Evolutionary conservation across 2,113 vertebrate genomes (phyloP), one percentile per base, ranked within the genome.

Genomic region (Tauraco erythrolophus): DNA sequence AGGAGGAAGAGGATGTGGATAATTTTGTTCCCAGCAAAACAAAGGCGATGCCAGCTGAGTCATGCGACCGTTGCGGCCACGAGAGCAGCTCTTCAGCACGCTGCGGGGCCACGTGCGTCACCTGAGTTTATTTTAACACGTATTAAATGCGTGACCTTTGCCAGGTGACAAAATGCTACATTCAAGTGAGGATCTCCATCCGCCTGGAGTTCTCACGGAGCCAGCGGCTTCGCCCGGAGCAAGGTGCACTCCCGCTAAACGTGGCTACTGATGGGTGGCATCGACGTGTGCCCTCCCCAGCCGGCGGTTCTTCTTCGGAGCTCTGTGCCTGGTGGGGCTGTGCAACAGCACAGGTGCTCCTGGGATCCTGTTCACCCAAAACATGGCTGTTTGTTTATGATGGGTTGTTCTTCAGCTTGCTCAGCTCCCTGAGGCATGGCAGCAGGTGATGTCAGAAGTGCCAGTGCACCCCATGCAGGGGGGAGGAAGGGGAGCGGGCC

Each of bases 1-100:
- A 57, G 95, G 76, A 94, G 95, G 94, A 96, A 96, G 94, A 97
- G 97, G 98, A 97, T 97, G 93, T 72, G 5, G 65, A 30, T 28
- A 9, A 39, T 75, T 87, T 66, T 57, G 61, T 90, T 50, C 39
- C n/a, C 89, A 88, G 88, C 56, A 25, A 82, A 85, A 88, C 91
- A 82, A 61, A 35, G 4, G 3, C 0, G 0, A 10, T 82, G 93
- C 82, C 88, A 82, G 65, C 82, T 46, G 82, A 57, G 56, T 13
- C 27, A 35, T 2, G 60, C 5, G 2, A 15, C n/a, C 74, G 57
- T 23, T 83, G 90, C 60, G 85, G 66, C 27, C 31, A 2, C 4
- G 2, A 3, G 30, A 60, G 58, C 22, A 81, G 14, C n/a, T 2
- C 23, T 14, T 7, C 2, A 8, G 45, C 66, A 19, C 2, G 2